Evolutionary conservation across 2,888 invertebrate species (phyloP).

Genomic region (Melanophora roralis): DNA sequence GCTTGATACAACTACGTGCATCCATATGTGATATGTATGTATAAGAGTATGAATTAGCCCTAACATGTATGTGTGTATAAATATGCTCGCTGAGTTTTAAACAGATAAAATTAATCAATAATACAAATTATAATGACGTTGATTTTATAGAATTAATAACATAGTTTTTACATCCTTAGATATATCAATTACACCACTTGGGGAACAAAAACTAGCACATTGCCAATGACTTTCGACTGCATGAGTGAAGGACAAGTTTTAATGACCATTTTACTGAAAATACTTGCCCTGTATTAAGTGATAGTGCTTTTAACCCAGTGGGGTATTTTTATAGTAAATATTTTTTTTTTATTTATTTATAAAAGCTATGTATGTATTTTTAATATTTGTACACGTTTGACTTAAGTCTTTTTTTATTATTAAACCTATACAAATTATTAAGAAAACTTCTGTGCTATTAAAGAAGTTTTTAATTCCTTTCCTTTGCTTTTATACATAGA

Average conservation of each 20-base stretch:
- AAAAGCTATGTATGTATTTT: conserved; percentile 10
- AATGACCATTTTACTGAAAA: not conserved
- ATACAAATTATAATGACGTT: conserved; percentile 4
- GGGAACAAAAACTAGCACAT: not conserved
- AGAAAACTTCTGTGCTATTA: too few species aligned
- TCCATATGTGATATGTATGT: too few species aligned
- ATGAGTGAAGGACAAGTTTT: not conserved
- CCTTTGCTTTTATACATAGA: too few species aligned
- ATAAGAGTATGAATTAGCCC: too few species aligned
- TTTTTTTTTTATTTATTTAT: not conserved
- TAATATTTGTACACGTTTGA: conserved; percentile 39
- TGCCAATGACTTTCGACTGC: not conserved
- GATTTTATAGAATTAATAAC: not conserved
- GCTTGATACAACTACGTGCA: conserved; percentile 14
- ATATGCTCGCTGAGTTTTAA: too few species aligned
- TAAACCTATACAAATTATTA: conserved; percentile 8
- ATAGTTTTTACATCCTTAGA: not conserved
- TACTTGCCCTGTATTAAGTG: conserved; percentile 39
- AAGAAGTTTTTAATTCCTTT: too few species aligned
- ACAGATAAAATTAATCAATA: conserved; percentile 43
- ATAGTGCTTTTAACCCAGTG: conserved; percentile 33
- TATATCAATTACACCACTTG: not conserved
- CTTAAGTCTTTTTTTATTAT: conserved; percentile 1
- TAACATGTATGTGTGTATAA: too few species aligned
- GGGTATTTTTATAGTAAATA: not conserved